Conservation (phyloP, 2,888 invertebrate genomes). For the Leptopterna dolabrata region DNA sequence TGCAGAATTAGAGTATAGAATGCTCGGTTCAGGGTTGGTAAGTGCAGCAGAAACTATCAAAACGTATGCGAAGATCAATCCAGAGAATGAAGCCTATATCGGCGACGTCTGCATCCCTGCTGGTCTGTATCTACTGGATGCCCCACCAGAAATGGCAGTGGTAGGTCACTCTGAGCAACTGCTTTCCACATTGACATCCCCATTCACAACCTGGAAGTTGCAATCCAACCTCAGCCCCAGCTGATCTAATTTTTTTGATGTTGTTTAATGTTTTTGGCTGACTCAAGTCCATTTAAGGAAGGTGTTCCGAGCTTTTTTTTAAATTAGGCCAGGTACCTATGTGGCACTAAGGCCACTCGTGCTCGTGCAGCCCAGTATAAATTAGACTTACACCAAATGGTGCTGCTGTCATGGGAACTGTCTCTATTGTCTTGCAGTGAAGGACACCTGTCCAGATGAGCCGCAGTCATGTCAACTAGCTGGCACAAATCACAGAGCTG, state of each 20-base stretch:
- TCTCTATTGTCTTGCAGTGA: too few relatives aligned
- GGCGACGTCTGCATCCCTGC: conserved; percentile 34
- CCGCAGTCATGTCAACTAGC: too few relatives aligned
- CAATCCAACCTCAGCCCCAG: neutral
- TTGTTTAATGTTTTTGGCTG: too few relatives aligned
- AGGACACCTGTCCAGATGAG: too few relatives aligned
- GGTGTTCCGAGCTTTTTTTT: too few relatives aligned
- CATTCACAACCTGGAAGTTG: neutral
- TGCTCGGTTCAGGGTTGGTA: conserved; percentile 18
- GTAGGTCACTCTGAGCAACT: neutral
- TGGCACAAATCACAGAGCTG: too few relatives aligned
- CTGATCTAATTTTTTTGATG: neutral
- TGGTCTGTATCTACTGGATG: neutral
- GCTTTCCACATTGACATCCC: neutral
- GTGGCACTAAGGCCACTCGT: too few relatives aligned
- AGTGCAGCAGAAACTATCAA: neutral
- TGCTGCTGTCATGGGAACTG: too few relatives aligned
- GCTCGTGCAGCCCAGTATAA: too few relatives aligned
- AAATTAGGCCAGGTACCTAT: too few relatives aligned
- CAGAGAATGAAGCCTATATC: conserved; percentile 22
- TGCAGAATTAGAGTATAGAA: neutral
- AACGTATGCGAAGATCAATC: conserved; percentile 5
- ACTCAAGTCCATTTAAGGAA: too few relatives aligned
- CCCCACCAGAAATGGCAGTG: neutral
- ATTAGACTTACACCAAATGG: too few relatives aligned